Evolutionary conservation across 2,113 vertebrate genomes (phyloP), one percentile per base, ranked within the genome.

Genomic region (Podilymbus podiceps): DNA sequence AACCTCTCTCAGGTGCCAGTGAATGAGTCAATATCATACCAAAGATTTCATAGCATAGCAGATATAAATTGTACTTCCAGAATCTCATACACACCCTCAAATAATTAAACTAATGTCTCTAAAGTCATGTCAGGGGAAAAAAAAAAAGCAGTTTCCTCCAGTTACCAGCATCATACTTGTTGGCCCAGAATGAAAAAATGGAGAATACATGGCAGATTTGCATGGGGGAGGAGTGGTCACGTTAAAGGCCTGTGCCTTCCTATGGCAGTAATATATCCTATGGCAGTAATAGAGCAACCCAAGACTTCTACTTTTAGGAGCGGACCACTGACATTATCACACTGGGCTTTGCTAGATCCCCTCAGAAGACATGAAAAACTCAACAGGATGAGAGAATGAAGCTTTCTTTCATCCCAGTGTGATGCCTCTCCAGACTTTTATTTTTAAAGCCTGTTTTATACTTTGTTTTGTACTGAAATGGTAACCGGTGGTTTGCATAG

Each of bases 21-120:
- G 63, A 94, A 71, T 97, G 97, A 97, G 91, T 97, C 94, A 97
- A 49, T 76, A 79, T 82, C 91, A 96, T 93, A 93, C 89, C 96
- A 95, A 95, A 92, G 31, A 74, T 90, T 81, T 95, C 95, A 83
- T 74, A 73, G 81, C 94, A 90, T 31, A 91, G 91, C 81, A 95
- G 86, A 95, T 27, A 5, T 85, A 92, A 96, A 93, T 69, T 96
- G 38, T 91, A 47, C 63, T 95, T 95, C 84, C 89, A 96, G 93
- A 90, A 95, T 96, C 80, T 83, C 71, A 89, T 49, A 93, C 89
- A 95, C 94, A 52, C 94, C 94, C 84, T 93, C 84, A 90, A 88
- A 89, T 88, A 97, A 94, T 89, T 67, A 95, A 89, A 56, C 28
- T 59, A 77, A 82, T 71, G 38, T 62, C n/a, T 91, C 49, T 75